phyloP scores from a whole-genome alignment of 2,888 invertebrate genomes.

The Siphonodentalium dalli region DNA sequence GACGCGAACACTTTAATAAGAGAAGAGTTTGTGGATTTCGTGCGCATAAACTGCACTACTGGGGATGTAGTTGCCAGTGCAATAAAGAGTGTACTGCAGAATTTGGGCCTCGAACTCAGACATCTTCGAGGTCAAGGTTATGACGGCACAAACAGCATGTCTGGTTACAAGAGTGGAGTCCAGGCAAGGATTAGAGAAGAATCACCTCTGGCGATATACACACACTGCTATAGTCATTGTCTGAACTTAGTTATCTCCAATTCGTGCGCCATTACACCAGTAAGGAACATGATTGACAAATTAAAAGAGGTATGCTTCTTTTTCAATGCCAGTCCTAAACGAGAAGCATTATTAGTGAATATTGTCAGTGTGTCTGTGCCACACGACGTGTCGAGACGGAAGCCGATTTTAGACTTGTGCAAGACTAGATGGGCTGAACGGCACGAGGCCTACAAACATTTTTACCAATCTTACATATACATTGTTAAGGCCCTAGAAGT shows the following conservation, averaged over 20 bases:
- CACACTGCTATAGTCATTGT: conserved; percentile 13
- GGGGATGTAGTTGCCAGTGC: too few relatives aligned
- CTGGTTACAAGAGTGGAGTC: conserved; percentile 11
- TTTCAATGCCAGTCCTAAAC: conserved; percentile 11
- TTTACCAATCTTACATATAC: conserved; percentile 7
- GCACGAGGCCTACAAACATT: conserved; percentile 11
- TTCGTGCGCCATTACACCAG: conserved; percentile 1
- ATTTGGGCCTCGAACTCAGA: too few relatives aligned
- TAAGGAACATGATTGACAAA: conserved; percentile 12
- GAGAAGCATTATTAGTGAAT: conserved; percentile 2
- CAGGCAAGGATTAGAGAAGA: conserved; percentile 9
- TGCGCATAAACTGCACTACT: too few relatives aligned
- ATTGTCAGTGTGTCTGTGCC: neutral
- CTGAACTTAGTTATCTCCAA: conserved; percentile 13
- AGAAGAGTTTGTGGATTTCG: too few relatives aligned
- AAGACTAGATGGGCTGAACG: conserved; percentile 16
- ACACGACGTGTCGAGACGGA: conserved; percentile 7
- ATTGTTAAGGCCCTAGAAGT: conserved; percentile 18
- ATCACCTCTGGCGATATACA: conserved; percentile 11
- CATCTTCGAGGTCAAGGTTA: conserved; percentile 19
- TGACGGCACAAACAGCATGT: conserved; percentile 17
- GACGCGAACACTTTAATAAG: too few relatives aligned
- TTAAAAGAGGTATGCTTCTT: conserved; percentile 11
- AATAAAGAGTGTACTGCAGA: too few relatives aligned
- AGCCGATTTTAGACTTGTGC: conserved; percentile 16